These are phyloP conservation scores for Chiloscyllium punctatum DNA, from an alignment of 2,797 vertebrate genomes.

Conservation along the genomic window DNA sequence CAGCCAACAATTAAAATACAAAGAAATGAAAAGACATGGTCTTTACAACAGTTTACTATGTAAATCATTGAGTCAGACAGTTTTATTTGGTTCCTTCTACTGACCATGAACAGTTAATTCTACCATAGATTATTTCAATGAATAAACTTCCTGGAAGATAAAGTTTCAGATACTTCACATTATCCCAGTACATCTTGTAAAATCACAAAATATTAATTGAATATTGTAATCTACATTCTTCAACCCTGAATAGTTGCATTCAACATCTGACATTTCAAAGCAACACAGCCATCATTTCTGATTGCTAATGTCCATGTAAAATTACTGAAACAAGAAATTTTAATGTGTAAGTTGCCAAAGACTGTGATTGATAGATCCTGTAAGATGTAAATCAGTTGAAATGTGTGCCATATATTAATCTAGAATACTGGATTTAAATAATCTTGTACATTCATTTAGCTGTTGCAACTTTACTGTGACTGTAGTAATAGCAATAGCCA, in stretches of 20 bases:
- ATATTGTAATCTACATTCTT: conserved; percentile 13
- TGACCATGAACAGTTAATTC: conserved; percentile 9
- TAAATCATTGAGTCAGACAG: not conserved
- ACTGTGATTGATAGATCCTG: not conserved
- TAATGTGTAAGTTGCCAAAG: not conserved
- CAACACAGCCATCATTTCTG: not conserved
- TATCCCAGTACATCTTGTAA: not conserved
- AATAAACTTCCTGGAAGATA: not conserved
- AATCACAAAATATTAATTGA: conserved; percentile 2
- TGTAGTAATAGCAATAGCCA: not conserved
- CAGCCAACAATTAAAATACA: too few relatives aligned
- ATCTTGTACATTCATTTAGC: not conserved
- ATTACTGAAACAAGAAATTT: conserved; percentile 13
- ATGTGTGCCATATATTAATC: not conserved
- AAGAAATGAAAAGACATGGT: too few relatives aligned
- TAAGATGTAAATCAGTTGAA: not conserved
- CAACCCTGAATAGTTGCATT: not conserved
- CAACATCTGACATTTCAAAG: not conserved
- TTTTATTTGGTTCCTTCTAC: not conserved
- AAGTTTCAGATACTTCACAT: not conserved
- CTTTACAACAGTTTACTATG: not conserved
- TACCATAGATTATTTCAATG: not conserved
- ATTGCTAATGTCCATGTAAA: not conserved
- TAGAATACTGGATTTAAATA: not conserved
- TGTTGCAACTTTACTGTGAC: not conserved